These are phyloP conservation scores for Dipodomys stephensi DNA, from an alignment of 2,113 vertebrate genomes.

Conservation along the genomic window DNA sequence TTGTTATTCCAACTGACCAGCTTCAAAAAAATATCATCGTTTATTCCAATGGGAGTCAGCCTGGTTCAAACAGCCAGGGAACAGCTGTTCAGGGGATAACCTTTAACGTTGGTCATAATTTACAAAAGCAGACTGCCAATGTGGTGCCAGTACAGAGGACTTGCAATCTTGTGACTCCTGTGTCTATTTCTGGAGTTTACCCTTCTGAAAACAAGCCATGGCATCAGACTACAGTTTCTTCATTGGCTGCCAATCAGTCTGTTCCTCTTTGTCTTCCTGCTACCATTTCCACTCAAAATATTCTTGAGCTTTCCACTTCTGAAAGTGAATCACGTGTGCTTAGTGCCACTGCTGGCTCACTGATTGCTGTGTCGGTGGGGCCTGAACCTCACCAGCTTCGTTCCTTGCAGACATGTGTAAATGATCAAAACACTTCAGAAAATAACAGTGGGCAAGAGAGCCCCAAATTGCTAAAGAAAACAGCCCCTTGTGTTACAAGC, in stretches of 20 bases:
- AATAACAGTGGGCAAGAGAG: slow-evolving; percentile 85
- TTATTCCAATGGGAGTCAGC: slow-evolving; percentile 93
- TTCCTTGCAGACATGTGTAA: slow-evolving; percentile 74
- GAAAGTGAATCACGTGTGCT: slow-evolving; percentile 66
- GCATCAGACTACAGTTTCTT: slow-evolving; percentile 87
- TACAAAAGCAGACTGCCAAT: slow-evolving; percentile 92
- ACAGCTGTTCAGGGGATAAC: slow-evolving; percentile 88
- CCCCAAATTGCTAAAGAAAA: slow-evolving; percentile 74
- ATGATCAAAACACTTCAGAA: slow-evolving; percentile 77
- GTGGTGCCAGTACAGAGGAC: slow-evolving; percentile 92
- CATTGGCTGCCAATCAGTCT: slow-evolving; percentile 86
- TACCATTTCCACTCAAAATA: slow-evolving; percentile 85
- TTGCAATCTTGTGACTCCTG: slow-evolving; percentile 89
- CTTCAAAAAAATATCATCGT: slow-evolving; percentile 96
- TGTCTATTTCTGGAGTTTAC: slow-evolving; percentile 88
- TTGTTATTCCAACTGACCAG: slow-evolving; percentile 93
- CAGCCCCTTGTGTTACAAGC: slow-evolving; percentile 40
- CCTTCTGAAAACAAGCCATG: slow-evolving; percentile 89
- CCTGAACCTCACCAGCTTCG: slow-evolving; percentile 71
- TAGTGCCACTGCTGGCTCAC: slow-evolving; percentile 45
- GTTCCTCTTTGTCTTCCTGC: slow-evolving; percentile 86
- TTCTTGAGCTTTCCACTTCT: slow-evolving; percentile 77
- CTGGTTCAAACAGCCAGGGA: slow-evolving; percentile 89
- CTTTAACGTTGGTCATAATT: slow-evolving; percentile 87
- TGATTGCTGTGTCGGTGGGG: slow-evolving; percentile 52